Base-by-base conservation (phyloP, 2,797 vertebrate species). In the Peromyscus melanophrys region DNA sequence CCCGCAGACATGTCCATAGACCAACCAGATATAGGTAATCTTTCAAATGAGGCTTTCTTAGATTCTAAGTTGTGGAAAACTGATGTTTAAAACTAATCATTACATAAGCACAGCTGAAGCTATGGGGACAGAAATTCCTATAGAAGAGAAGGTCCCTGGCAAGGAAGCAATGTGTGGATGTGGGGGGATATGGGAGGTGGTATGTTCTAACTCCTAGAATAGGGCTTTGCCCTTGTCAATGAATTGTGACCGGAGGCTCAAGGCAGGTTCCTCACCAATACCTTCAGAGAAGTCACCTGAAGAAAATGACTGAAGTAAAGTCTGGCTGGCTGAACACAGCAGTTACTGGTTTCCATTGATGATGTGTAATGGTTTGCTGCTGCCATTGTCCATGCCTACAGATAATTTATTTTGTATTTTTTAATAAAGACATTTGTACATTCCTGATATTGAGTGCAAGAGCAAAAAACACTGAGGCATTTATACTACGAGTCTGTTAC, bases 81-180 rank as follows among this genome's bases (percentile, higher is more conserved):
- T 82, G 57, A 61, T 23, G 59, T 61, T 40, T 82, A 80, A 55
- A 23, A 81, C 19, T 81, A 61, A 83, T 82, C n/a, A 40, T 59
- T 37, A 27, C 55, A 14, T 40, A 61, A 59, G 25, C 4, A 99
- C 99, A 0, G 99, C 99, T 10, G 99, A 99, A 98, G 99, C 99
- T 0, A 99, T 99, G 0, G 99, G 99, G 97, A 99, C 99, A 0
- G 99, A 99, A 98, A 96, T 99, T 6, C 99, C 99, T 76, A 99
- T 99, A 98, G 99, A 99, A 95, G 99, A 99, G 86, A 99, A 99
- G 98, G 99, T 99, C 80, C 71, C 98, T 0, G 98, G 94, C 0
- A 99, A 99, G 99, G 99, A 99, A 0, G 99, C 99, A 3, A 99
- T 99, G 98, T 98, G 99, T 0, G 99, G 99, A 99, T 99, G 0